Conservation (phyloP, 2,113 vertebrate species). For the Eulemur rufifrons region DNA sequence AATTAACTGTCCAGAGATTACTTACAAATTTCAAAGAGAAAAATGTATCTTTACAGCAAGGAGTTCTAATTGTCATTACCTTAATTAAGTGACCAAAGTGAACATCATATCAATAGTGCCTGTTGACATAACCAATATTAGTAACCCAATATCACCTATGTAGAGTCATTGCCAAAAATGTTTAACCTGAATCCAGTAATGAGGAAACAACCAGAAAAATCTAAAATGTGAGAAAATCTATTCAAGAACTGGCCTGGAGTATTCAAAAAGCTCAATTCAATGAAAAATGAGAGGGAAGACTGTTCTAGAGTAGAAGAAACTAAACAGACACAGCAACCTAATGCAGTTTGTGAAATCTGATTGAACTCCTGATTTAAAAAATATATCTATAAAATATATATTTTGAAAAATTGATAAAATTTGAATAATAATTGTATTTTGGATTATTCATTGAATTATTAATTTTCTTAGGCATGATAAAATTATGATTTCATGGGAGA, state of each 20-base stretch:
- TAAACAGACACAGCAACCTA: background rate
- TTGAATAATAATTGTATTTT: background rate
- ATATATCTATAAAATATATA: background rate
- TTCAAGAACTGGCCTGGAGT: background rate
- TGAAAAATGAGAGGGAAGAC: background rate
- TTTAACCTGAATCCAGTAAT: background rate
- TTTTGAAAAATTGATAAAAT: background rate
- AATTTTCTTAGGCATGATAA: background rate
- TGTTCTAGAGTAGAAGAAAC: background rate
- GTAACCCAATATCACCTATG: background rate
- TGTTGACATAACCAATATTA: background rate
- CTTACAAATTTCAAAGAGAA: background rate
- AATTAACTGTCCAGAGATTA: background rate
- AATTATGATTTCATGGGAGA: background rate
- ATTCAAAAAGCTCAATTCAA: background rate
- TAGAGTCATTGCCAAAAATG: background rate
- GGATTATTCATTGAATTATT: background rate
- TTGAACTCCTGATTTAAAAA: background rate
- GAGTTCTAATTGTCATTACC: background rate
- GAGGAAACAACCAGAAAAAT: background rate
- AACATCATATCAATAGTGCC: background rate
- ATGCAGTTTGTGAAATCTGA: background rate
- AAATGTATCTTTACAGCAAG: background rate
- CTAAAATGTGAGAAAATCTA: background rate
- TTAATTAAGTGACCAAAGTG: background rate